Percentiles rank a stretch among this genome's conserved stretches.
Conservation (phyloP, 2,113 vertebrate genomes). For the Melanotaenia duboulayi region DNA sequence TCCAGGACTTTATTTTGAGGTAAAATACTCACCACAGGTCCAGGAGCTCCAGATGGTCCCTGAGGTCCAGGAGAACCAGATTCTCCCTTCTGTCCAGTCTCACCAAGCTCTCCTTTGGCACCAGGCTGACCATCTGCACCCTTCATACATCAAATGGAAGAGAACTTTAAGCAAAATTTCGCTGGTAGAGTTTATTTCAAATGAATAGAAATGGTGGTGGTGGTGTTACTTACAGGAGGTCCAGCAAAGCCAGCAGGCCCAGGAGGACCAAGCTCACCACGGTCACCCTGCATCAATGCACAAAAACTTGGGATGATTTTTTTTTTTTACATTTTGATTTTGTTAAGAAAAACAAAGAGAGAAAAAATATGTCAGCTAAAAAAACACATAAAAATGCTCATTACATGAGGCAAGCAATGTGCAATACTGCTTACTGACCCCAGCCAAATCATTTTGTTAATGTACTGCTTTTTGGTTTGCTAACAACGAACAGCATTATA, state of each 20-base stretch:
- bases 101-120: slow-evolving; percentile 93
- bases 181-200: not conserved
- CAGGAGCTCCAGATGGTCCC: slow-evolving; percentile 94
- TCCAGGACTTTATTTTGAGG: not conserved
- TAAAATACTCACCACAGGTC: slow-evolving; percentile 88
- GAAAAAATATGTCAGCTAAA: too few relatives aligned
- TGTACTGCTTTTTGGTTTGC: too few relatives aligned
- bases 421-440: too few relatives aligned
- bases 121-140: slow-evolving; percentile 95
- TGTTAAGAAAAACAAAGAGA: not conserved
- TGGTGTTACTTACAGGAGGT: slow-evolving; percentile 90
- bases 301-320: not conserved
- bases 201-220: not conserved
- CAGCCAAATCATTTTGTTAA: too few relatives aligned
- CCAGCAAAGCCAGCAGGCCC: slow-evolving; percentile 98
- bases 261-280: slow-evolving; percentile 92
- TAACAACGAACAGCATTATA: too few relatives aligned
- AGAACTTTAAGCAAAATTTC: not conserved
- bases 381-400: too few relatives aligned
- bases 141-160: slow-evolving; percentile 70
- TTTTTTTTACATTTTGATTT: not conserved
- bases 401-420: too few relatives aligned
- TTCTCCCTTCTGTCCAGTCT: slow-evolving; percentile 93
- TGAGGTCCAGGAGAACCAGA: slow-evolving; percentile 91
- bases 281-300: slow-evolving; percentile 87